Base-by-base conservation (phyloP, 2,113 vertebrate species). In the Tyto alba region DNA sequence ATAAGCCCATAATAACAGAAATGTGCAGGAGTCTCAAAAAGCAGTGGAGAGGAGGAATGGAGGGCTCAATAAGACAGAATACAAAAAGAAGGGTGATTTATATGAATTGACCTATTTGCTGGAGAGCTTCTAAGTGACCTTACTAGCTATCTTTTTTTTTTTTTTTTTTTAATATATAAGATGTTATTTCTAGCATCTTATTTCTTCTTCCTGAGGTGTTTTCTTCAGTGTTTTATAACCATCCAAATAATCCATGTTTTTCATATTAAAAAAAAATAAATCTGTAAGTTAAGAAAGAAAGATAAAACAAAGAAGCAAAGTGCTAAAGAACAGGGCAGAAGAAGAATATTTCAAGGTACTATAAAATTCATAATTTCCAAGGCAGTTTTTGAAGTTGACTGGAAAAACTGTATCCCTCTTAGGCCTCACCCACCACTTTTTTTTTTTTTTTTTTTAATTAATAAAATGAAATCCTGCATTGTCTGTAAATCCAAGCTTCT, bases 351-450 rank as follows among this genome's bases (percentile, higher is more conserved):
- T 75, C 10, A 81, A 68, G 40, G 8, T 82, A 30, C 4, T 50
- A 34, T 30, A 25, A 52, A 75, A 72, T 48, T 14, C 6, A 16
- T 19, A 52, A 41, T 78, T 91, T 74, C 29, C 11, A 71, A 62
- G 10, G 13, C 1, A 30, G 7, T 29, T 84, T 91, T 62, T 82
- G 21, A 78, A 85, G 29, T 13, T 82, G 30, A 2, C 21, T 52
- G 25, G 40, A 67, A 43, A 72, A 85, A 7, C 19, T 60, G 4
- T 27, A 23, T 6, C 16, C 12, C 9, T 6, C 2, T 3, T 3
- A 29, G 13, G 10, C 10, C 11, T 2, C 13, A 25, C 6, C 8
- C 13, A 4, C 9, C 13, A 10, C 2, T 11, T 7, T 9, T 45
- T 59, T 60, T 40, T 7, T 3, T 11, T 47, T 5, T 36, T 3